Conservation (phyloP, 1,140 invertebrate species). For the Pogonus chalceus region DNA sequence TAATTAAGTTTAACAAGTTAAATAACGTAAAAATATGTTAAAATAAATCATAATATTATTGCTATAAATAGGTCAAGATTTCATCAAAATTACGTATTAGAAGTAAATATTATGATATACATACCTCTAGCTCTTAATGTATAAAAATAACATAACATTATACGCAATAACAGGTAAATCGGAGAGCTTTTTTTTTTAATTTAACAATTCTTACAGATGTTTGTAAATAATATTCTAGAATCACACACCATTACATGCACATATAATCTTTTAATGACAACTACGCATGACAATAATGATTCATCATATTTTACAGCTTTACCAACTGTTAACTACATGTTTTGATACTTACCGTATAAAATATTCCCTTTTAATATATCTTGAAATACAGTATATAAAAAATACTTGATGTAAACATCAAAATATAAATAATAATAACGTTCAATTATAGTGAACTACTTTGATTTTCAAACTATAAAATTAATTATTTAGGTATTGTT, state of each 20-base stretch:
- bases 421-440: too few species aligned
- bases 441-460: too few species aligned
- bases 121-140: background rate
- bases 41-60: background rate
- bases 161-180: background rate
- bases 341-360: too few species aligned
- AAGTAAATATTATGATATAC: background rate
- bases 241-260: conserved; percentile 2
- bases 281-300: background rate
- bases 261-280: background rate
- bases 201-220: background rate
- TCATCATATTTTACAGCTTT: too few species aligned
- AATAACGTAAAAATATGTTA: too few species aligned
- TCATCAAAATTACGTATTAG: background rate
- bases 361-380: too few species aligned
- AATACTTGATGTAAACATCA: too few species aligned
- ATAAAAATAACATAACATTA: conserved; percentile 5
- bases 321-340: too few species aligned
- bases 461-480: too few species aligned
- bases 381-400: too few species aligned
- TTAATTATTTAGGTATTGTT: too few species aligned
- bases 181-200: background rate
- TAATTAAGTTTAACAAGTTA: too few species aligned
- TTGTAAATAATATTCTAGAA: conserved; percentile 5
- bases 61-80: background rate